Evolutionary conservation across 1,140 invertebrate genomes (phyloP).

Genomic region (Mya arenaria): DNA sequence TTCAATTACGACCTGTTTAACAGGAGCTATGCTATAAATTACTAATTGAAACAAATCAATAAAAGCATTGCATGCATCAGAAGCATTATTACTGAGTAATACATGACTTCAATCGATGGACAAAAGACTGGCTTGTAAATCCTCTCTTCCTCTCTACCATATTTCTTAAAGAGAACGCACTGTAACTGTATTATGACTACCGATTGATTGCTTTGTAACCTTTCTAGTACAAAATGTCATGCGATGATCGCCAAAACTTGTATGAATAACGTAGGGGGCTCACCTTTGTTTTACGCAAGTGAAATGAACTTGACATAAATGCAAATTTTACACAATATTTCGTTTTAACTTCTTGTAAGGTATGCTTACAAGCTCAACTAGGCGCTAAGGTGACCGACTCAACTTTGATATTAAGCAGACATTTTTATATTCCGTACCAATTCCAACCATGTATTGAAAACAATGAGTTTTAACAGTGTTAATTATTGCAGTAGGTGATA

Average conservation of each 20-base stretch:
- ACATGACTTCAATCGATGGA: conserved; percentile 22
- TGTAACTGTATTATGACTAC: conserved; percentile 24
- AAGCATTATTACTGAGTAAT: conserved; percentile 25
- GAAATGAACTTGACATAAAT: no score
- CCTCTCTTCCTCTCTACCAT: background rate
- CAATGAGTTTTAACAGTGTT: no score
- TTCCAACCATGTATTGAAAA: no score
- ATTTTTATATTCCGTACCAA: no score
- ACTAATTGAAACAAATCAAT: conserved; percentile 22
- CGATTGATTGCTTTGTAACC: background rate
- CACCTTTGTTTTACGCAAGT: no score
- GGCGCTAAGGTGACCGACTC: no score
- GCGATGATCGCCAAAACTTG: conserved; percentile 20
- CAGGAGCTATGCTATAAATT: conserved; percentile 23
- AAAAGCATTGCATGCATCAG: conserved; percentile 28
- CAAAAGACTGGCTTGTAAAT: conserved; percentile 37
- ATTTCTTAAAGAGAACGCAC: conserved; percentile 26
- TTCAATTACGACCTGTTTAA: conserved; percentile 18
- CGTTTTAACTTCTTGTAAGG: no score
- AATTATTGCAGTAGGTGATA: no score
- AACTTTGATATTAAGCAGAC: no score
- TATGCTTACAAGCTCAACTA: no score
- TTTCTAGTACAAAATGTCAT: conserved; percentile 30
- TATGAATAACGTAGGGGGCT: no score
- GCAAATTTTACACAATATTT: no score